Percentiles rank a stretch among this genome's conserved stretches.
These are phyloP conservation scores for Orthosia gracilis DNA, from an alignment of 2,888 invertebrate species.

Conservation along the genomic window DNA sequence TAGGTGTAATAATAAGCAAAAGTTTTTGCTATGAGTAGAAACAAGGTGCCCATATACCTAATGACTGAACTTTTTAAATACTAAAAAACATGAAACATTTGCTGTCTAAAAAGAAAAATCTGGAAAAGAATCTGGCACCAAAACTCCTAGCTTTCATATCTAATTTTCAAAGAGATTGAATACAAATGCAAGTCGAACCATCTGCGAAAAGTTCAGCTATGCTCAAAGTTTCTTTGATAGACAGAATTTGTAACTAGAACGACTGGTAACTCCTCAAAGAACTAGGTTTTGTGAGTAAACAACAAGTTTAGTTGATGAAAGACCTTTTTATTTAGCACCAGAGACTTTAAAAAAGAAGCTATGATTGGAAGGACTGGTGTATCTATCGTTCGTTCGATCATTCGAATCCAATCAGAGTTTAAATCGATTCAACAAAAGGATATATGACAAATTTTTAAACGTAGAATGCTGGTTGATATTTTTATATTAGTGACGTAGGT, in stretches of 20 bases:
- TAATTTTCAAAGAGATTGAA: slow-evolving; percentile 63
- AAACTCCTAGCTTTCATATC: slow-evolving; percentile 35
- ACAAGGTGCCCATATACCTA: background rate
- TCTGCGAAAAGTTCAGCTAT: slow-evolving; percentile 62
- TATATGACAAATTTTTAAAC: slow-evolving; percentile 8
- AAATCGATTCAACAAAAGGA: slow-evolving; percentile 36
- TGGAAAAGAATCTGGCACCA: background rate
- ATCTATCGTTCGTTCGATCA: slow-evolving; percentile 50
- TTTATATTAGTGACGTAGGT: background rate
- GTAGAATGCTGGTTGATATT: slow-evolving; percentile 1
- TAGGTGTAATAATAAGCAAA: too few relatives aligned
- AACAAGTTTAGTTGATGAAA: slow-evolving; percentile 33
- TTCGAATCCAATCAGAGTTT: slow-evolving; percentile 38
- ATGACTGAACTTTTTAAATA: background rate
- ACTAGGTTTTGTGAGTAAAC: slow-evolving; percentile 32
- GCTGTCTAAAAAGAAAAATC: background rate
- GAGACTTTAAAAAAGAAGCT: slow-evolving; percentile 35
- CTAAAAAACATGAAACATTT: background rate
- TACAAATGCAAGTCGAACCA: slow-evolving; percentile 39
- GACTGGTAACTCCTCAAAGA: slow-evolving; percentile 31
- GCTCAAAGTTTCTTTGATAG: slow-evolving; percentile 67
- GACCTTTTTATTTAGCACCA: slow-evolving; percentile 20
- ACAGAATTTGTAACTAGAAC: slow-evolving; percentile 62
- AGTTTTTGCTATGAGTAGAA: too few relatives aligned
- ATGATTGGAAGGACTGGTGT: slow-evolving; percentile 40